Evolutionary conservation across 1,140 invertebrate genomes (phyloP), one percentile per base, ranked within the genome.

Genomic region (Drosophila arizonae): DNA sequence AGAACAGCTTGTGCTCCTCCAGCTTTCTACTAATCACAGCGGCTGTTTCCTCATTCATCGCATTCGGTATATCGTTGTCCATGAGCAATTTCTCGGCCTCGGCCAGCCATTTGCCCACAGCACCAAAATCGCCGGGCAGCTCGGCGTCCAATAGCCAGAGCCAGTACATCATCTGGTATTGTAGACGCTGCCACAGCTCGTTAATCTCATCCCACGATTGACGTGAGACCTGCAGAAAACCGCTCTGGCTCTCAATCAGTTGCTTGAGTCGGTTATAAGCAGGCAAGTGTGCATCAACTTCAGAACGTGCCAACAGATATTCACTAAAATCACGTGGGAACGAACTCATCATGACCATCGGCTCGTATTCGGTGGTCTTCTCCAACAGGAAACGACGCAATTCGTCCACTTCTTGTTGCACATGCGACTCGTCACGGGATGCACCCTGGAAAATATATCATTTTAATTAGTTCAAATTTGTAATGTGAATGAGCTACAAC

Each of bases 1-100:
- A 99, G 92, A 98, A 98, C 46, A 94, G 93, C 90, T 96, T 98
- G 85, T 98, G 97, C 82, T 98, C 96, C 91, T 97, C 96, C 43
- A 98, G 91, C 92, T 97, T 98, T 72, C 94, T 94, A 76, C 96
- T 97, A 52, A 98, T 96, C 62, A 97, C 94, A 41, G 95, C 94
- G 4, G 97, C 97, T 41, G 96, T 97, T 92, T 96, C 95, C 91
- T 98, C 96, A 79, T 96, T 96, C 94, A 97, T 95, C 28, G 93
- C 94, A 41, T 94, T 93, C 6, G 97, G 96, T 81, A 97, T 95
- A 80, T 97, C 96, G 74, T 96, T 95, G 76, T 96, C 96, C 77
- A 94, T 94, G 21, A 98, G 92, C 48, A 98, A 91, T 81, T 95
- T 95, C 91, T 99, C 97, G 6, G 97, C 97, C 76, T 94, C 94